Evolutionary conservation across 2,797 vertebrate species (phyloP), one percentile per base, ranked within the genome.

Genomic region (Pelobates cultripes): DNA sequence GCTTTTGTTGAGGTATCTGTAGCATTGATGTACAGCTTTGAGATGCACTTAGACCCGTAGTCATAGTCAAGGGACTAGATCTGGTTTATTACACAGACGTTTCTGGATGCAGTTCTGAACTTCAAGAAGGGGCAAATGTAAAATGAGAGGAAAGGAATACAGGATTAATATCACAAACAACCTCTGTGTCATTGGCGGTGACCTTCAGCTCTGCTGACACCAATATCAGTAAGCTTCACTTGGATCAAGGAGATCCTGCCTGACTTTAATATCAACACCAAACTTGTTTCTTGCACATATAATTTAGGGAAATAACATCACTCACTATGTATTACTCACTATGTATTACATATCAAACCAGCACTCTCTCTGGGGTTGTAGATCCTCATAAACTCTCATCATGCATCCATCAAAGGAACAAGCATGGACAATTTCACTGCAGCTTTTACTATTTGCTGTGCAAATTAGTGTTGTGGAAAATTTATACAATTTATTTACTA

Each of bases 131-230:
- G 68, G 43, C 5, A 73, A 63, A 73, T 41, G 44, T 66, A 68
- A 51, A 41, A 77, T 67, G 7, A 53, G 55, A 68, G 70, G 45
- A 47, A 44, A 73, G 64, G 71, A 73, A 68, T 42, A 60, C 42
- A 78, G 70, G 81, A 83, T 83, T 83, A 57, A 83, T 83, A 72
- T 57, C 63, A 73, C 51, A 47, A 53, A 44, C 73, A 69, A 83
- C 81, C 76, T 61, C 53, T 28, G 57, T 71, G 80, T 76, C 80
- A 72, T 14, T 77, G 70, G 51, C 66, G 70, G 63, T 78, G 81
- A 78, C 81, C 47, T 83, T 83, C 70, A 60, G 14, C 14, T 61
- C 67, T 70, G 14, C 15, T 78, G 72, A 57, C 72, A 78, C 28
- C 41, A 57, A 73, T 57, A 73, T 55, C 71, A 57, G 71, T 12